A percentile compares a stretch with the other conserved stretches of the same genome.
Conservation (phyloP, 1,140 invertebrate genomes). For the Myzus persicae region DNA sequence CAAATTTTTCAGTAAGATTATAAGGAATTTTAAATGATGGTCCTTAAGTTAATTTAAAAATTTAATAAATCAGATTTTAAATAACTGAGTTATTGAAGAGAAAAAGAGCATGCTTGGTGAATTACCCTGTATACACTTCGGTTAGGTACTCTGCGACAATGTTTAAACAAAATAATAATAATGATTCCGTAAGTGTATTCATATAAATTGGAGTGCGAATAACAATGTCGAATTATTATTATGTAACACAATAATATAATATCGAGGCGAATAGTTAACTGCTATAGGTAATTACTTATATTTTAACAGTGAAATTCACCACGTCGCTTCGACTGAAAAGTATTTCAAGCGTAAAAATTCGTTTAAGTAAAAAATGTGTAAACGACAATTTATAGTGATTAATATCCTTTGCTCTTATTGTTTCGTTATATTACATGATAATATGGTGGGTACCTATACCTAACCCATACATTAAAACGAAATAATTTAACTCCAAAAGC, state of each 20-base stretch:
- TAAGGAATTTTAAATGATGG: too few species aligned
- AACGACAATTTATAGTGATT: neutral
- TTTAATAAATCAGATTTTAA: too few species aligned
- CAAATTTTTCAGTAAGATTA: too few species aligned
- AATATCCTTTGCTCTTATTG: neutral
- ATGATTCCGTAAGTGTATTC: neutral
- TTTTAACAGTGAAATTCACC: neutral
- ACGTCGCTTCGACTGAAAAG: neutral
- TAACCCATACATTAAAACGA: neutral
- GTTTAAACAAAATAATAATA: neutral
- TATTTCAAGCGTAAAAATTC: neutral
- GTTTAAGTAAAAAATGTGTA: neutral
- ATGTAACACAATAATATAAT: neutral
- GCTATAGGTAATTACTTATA: neutral
- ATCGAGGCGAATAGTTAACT: neutral
- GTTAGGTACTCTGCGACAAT: neutral
- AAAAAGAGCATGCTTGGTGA: too few species aligned
- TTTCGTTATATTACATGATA: neutral
- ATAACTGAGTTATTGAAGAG: too few species aligned
- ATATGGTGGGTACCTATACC: neutral
- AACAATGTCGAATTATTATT: neutral
- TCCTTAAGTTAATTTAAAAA: too few species aligned
- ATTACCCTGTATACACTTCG: too few species aligned
- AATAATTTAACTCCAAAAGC: neutral
- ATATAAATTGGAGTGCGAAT: neutral